These are phyloP conservation scores for Phrynocephalus versicolor DNA, from an alignment of 2,113 vertebrate genomes.

Conservation along the genomic window DNA sequence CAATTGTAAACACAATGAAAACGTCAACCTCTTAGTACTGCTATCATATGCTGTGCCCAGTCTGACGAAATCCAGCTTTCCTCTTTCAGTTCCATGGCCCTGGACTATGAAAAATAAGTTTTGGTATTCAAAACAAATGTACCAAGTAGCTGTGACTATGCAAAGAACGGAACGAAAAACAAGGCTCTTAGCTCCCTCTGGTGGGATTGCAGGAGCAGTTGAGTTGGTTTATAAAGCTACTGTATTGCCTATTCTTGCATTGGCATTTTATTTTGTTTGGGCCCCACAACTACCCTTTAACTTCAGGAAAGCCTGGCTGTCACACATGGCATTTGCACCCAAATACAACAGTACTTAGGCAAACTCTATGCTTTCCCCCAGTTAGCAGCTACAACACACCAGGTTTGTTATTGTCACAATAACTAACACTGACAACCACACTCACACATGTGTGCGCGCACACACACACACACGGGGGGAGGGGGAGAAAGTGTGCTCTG, in stretches of 20 bases:
- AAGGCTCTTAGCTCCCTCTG: conserved; percentile 74
- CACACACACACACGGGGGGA: too few species aligned
- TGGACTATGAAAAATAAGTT: background rate
- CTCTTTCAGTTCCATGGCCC: background rate
- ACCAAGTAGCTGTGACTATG: background rate
- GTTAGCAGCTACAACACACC: background rate
- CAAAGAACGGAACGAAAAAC: background rate
- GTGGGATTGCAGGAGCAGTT: conserved; percentile 57
- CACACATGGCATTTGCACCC: background rate
- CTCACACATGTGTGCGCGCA: too few species aligned
- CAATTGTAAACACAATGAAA: background rate
- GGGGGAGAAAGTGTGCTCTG: too few species aligned
- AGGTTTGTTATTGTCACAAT: background rate
- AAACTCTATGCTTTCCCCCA: too few species aligned
- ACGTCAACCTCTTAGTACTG: background rate
- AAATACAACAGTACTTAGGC: background rate
- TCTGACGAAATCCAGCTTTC: background rate
- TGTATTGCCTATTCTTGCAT: too few species aligned
- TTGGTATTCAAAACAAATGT: background rate
- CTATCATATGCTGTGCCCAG: background rate
- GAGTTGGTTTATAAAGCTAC: too few species aligned
- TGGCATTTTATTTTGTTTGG: too few species aligned
- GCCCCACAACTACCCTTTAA: too few species aligned
- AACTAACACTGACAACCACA: too few species aligned
- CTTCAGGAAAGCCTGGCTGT: too few species aligned